These are phyloP conservation scores for Anableps anableps DNA, from an alignment of 2,797 vertebrate species.

Conservation along the genomic window DNA sequence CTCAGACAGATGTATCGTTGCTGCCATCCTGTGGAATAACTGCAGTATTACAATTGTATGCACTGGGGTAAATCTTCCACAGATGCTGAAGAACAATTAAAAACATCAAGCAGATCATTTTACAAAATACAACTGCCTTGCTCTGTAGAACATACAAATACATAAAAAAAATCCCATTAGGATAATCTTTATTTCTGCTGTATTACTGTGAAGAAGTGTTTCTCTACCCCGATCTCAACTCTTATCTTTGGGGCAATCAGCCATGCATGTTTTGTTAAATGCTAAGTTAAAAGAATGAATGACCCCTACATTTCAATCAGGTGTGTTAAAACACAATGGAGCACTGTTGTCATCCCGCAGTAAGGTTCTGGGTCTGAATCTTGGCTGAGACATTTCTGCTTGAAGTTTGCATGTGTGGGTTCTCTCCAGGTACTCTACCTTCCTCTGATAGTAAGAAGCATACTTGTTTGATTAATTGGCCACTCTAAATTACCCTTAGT, in stretches of 20 bases:
- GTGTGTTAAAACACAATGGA: too few species aligned
- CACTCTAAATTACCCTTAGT: neutral
- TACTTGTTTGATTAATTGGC: neutral
- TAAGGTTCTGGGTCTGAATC: too few species aligned
- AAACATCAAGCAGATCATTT: neutral
- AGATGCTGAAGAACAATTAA: neutral
- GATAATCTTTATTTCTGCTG: neutral
- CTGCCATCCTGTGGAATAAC: conserved; percentile 62
- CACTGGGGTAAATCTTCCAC: neutral
- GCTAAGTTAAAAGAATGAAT: too few species aligned
- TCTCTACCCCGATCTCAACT: neutral
- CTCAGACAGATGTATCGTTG: conserved; percentile 27
- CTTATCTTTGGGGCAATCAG: too few species aligned
- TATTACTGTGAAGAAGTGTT: neutral
- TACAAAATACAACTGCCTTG: neutral
- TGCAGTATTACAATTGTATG: conserved; percentile 8
- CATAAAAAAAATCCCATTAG: too few species aligned
- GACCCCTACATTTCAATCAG: too few species aligned
- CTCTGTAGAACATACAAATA: neutral
- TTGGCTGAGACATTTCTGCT: too few species aligned
- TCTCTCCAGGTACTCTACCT: too few species aligned
- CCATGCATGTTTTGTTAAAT: too few species aligned
- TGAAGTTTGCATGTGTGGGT: too few species aligned
- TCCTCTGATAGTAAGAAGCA: neutral
- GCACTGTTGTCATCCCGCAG: too few species aligned